Conservation (phyloP, 2,888 invertebrate species). For the Isoperla grammatica region DNA sequence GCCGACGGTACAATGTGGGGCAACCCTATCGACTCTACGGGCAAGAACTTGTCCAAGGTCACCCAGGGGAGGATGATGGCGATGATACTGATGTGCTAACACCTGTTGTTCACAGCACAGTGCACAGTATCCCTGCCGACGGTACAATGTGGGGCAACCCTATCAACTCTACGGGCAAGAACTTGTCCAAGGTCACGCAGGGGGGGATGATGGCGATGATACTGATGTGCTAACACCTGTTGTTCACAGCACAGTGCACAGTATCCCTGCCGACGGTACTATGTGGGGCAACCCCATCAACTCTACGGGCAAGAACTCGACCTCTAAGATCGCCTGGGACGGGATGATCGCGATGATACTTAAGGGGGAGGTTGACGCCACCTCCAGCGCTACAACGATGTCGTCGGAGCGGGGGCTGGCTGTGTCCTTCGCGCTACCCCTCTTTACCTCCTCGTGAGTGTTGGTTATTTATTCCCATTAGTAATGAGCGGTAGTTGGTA, state of each 20-base stretch:
- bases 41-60: too few relatives aligned
- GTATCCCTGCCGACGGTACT: neutral
- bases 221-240: too few relatives aligned
- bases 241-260: neutral
- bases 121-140: neutral
- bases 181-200: too few relatives aligned
- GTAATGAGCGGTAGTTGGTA: too few relatives aligned
- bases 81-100: too few relatives aligned
- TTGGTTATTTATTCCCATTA: too few relatives aligned
- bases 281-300: neutral
- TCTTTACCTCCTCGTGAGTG: conserved; percentile 7
- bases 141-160: neutral
- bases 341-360: conserved; percentile 10
- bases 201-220: too few relatives aligned
- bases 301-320: too few relatives aligned
- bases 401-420: neutral
- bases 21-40: too few relatives aligned
- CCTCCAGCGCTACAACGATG: conserved; percentile 8
- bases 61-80: too few relatives aligned
- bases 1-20: neutral
- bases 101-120: too few relatives aligned
- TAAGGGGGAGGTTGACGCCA: neutral
- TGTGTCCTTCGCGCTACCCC: conserved; percentile 1
- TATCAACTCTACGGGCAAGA: too few relatives aligned
- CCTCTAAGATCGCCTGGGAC: conserved; percentile 5